Evolutionary conservation across 2,888 invertebrate species (phyloP).

Genomic region (Nemotelus pantherinus): DNA sequence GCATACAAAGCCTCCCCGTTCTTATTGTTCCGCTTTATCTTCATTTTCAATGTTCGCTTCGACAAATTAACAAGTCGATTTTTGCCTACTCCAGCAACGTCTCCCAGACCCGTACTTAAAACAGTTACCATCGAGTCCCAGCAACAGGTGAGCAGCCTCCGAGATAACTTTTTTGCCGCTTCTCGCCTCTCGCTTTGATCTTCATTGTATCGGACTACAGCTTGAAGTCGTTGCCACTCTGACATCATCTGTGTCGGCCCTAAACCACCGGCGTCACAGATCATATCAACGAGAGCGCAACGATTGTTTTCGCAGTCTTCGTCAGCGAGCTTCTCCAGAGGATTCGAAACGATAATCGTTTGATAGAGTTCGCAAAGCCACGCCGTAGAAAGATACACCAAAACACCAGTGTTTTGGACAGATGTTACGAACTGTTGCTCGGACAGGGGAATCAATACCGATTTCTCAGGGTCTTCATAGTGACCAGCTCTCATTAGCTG

Average conservation of each 20-base stretch:
- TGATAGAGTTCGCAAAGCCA: conserved; percentile 95
- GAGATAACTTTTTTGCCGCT: conserved; percentile 80
- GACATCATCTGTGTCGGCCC: conserved; percentile 85
- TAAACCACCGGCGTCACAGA: conserved; percentile 83
- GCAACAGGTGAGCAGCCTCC: conserved; percentile 84
- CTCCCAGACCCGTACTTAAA: conserved; percentile 79
- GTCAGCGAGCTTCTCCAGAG: conserved; percentile 59
- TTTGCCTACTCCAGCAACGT: conserved; percentile 64
- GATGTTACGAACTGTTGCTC: conserved; percentile 93
- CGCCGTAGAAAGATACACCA: conserved; percentile 91
- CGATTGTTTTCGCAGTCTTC: conserved; percentile 60
- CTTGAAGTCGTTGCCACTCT: conserved; percentile 86
- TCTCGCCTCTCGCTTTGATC: conserved; percentile 77
- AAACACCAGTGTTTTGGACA: conserved; percentile 89
- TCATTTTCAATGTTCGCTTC: conserved; percentile 65
- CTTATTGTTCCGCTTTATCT: conserved; percentile 65
- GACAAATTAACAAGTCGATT: conserved; percentile 71
- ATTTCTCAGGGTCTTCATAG: conserved; percentile 70
- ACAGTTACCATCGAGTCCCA: conserved; percentile 94
- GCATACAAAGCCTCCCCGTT: conserved; percentile 83
- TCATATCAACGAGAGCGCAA: conserved; percentile 64
- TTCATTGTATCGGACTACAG: conserved; percentile 74
- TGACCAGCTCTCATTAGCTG: conserved; percentile 81
- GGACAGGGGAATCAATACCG: conserved; percentile 69
- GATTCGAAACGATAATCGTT: conserved; percentile 75